Evolutionary conservation across 2,888 invertebrate species (phyloP).

Genomic region (Mythimna albipuncta): DNA sequence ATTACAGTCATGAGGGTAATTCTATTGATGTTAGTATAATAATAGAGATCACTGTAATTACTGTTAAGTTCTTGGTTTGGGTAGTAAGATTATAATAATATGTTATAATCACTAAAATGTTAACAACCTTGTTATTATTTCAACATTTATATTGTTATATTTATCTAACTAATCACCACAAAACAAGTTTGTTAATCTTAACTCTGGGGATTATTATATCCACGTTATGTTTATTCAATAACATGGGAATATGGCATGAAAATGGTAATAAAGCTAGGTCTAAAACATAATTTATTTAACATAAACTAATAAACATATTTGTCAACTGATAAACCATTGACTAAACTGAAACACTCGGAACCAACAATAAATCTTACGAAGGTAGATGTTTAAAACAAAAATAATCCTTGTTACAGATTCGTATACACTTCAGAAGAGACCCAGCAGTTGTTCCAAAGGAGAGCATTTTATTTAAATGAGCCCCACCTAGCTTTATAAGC

Average conservation of each 20-base stretch:
- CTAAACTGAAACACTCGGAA: too few species aligned
- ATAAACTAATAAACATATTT: too few species aligned
- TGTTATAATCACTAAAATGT: constrained; percentile 7
- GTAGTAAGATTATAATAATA: neutral
- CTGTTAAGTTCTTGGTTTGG: neutral
- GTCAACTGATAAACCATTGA: too few species aligned
- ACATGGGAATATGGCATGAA: too few species aligned
- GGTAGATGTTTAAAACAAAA: neutral
- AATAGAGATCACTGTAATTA: constrained; percentile 13
- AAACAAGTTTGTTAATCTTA: neutral
- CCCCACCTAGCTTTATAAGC: constrained; percentile 67
- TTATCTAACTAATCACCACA: neutral
- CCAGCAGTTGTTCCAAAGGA: constrained; percentile 73
- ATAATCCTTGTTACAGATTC: constrained; percentile 69
- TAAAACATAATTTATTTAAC: neutral
- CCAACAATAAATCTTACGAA: neutral
- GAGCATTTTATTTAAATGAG: constrained; percentile 73
- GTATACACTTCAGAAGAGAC: constrained; percentile 49
- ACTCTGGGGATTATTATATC: neutral
- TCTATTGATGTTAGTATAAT: neutral
- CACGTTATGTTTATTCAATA: neutral
- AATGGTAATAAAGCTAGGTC: neutral
- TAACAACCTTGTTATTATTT: neutral
- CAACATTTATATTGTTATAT: neutral
- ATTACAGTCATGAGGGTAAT: neutral